Percentiles rank a stretch among this genome's conserved stretches.
These are phyloP conservation scores for Cottus gobio DNA, from an alignment of 2,113 vertebrate species.

Conservation along the genomic window DNA sequence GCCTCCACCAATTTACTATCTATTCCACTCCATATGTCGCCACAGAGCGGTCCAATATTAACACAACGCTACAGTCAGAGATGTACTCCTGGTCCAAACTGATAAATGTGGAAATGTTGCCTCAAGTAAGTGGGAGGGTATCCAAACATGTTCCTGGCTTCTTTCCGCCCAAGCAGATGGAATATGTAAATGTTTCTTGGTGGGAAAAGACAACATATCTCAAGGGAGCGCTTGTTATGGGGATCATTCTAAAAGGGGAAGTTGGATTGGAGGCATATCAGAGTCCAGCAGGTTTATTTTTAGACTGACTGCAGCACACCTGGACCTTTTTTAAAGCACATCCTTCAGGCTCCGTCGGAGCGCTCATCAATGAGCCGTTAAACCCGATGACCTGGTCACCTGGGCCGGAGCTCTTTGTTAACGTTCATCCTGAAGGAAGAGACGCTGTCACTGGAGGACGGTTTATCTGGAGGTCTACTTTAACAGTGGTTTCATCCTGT, in stretches of 20 bases:
- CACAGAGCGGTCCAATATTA: not conserved
- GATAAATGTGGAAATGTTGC: conserved; percentile 20
- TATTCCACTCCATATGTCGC: conserved; percentile 29
- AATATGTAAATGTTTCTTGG: conserved; percentile 34
- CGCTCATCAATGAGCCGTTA: conserved; percentile 64
- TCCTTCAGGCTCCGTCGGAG: conserved; percentile 55
- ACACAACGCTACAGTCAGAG: not conserved
- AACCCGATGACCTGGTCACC: conserved; percentile 56
- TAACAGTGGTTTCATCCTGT: not conserved
- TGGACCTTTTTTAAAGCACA: conserved; percentile 75
- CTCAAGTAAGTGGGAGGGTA: conserved; percentile 3
- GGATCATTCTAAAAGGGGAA: conserved; percentile 75
- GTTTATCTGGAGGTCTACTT: not conserved
- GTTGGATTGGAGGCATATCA: conserved; percentile 68
- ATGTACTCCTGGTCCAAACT: not conserved
- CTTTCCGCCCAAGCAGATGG: conserved; percentile 46
- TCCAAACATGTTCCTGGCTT: conserved; percentile 7
- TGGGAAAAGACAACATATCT: conserved; percentile 59
- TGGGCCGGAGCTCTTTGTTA: conserved; percentile 46
- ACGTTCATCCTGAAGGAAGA: conserved; percentile 41
- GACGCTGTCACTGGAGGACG: not conserved
- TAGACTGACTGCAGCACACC: conserved; percentile 68
- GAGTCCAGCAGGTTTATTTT: conserved; percentile 74
- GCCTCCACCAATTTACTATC: not conserved
- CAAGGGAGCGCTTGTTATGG: conserved; percentile 75